A percentile compares a stretch with the other conserved stretches of the same genome.
phyloP scores from a whole-genome alignment of 2,888 invertebrate genomes.

The Nebria brevicollis region DNA sequence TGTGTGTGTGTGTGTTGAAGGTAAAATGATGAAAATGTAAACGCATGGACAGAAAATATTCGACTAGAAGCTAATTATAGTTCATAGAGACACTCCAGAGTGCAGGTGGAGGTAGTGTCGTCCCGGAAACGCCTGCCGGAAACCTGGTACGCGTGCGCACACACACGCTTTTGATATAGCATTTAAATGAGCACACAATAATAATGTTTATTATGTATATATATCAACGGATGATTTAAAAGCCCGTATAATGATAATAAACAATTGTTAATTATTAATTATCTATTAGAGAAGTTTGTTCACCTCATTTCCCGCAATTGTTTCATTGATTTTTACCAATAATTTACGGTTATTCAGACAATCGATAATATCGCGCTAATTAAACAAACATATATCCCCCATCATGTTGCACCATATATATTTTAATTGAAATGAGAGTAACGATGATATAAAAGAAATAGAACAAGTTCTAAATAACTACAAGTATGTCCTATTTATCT shows the following conservation, averaged over 20 bases:
- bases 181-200: background rate
- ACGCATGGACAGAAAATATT: too few species aligned
- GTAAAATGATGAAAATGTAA: too few species aligned
- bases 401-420: too few species aligned
- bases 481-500: background rate
- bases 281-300: conserved; percentile 37
- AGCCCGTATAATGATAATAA: conserved; percentile 34
- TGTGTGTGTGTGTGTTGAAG: too few species aligned
- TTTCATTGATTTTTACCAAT: conserved; percentile 3
- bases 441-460: too few species aligned
- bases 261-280: conserved; percentile 39
- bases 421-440: too few species aligned
- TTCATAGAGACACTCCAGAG: background rate
- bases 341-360: background rate
- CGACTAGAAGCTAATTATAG: too few species aligned
- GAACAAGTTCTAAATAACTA: too few species aligned
- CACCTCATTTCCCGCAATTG: conserved; percentile 23
- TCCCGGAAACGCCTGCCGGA: conserved; percentile 30
- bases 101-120: background rate
- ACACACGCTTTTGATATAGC: background rate
- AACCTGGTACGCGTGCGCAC: conserved; percentile 14
- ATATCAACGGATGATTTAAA: conserved; percentile 31
- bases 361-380: background rate
- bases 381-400: too few species aligned
- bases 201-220: conserved; percentile 1